A percentile compares a stretch with the other conserved stretches of the same genome.
Conservation (phyloP, 2,888 invertebrate species). For the Mesorhabditis belari region DNA sequence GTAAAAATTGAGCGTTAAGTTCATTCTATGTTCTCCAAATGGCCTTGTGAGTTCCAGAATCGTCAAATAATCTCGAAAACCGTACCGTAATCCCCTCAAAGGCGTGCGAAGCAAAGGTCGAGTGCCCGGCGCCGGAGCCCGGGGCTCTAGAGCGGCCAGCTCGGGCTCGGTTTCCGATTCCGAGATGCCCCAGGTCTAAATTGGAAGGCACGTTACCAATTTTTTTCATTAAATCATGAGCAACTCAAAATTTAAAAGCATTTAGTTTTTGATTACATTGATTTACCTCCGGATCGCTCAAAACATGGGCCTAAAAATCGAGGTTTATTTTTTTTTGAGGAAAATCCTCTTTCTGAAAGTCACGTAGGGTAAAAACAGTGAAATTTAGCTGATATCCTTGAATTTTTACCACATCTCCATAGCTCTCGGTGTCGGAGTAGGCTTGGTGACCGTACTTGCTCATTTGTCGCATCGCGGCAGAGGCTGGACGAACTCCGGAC, state of each 20-base stretch:
- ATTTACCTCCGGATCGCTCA: too few relatives aligned
- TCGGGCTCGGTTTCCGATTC: constrained; percentile 71
- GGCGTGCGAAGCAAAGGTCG: constrained; percentile 24
- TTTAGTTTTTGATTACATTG: too few relatives aligned
- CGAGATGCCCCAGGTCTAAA: constrained; percentile 61
- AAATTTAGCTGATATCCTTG: too few relatives aligned
- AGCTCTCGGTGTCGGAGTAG: constrained; percentile 1
- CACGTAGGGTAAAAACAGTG: too few relatives aligned
- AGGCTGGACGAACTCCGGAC: neutral
- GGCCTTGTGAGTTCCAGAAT: neutral
- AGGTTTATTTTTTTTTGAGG: too few relatives aligned
- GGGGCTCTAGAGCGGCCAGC: constrained; percentile 41
- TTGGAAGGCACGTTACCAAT: neutral
- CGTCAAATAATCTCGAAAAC: neutral
- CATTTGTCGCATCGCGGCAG: neutral
- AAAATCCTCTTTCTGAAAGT: too few relatives aligned
- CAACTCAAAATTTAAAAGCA: too few relatives aligned
- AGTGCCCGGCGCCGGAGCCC: constrained; percentile 17
- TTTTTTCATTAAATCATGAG: too few relatives aligned
- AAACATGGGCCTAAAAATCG: too few relatives aligned
- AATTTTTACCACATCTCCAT: too few relatives aligned
- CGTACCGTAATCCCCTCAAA: constrained; percentile 16
- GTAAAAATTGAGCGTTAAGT: neutral
- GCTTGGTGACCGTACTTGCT: neutral
- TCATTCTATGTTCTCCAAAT: neutral